A percentile compares a stretch with the other conserved stretches of the same genome.
phyloP scores from a whole-genome alignment of 2,888 invertebrate genomes.

The Tetragonisca angustula region DNA sequence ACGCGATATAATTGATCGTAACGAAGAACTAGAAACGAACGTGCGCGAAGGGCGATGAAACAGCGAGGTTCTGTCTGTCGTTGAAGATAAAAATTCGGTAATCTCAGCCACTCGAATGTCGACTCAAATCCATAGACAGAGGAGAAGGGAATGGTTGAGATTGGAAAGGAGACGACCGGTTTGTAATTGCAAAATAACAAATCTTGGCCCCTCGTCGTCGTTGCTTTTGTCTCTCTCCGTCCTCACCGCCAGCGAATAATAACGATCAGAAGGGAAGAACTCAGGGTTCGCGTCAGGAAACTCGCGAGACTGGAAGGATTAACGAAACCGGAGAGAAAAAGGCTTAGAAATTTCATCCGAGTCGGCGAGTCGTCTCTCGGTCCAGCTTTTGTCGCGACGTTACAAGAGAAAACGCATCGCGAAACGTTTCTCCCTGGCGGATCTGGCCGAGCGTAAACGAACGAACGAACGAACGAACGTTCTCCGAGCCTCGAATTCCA shows the following conservation, averaged over 20 bases:
- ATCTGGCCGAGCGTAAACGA: conserved; percentile 9
- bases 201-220: no score
- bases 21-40: neutral
- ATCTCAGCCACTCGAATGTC: no score
- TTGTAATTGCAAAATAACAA: neutral
- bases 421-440: neutral
- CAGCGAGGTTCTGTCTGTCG: neutral
- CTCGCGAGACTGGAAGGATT: conserved; percentile 21
- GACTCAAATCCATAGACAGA: neutral
- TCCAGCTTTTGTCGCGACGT: conserved; percentile 18
- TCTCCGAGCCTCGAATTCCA: conserved; percentile 43
- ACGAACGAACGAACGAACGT: conserved; percentile 4
- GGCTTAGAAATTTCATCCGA: conserved; percentile 39
- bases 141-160: neutral
- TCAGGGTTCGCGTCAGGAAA: neutral
- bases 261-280: conserved; percentile 8
- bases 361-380: conserved; percentile 13
- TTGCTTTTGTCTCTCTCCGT: no score
- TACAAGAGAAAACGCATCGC: conserved; percentile 29
- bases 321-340: conserved; percentile 33
- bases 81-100: no score
- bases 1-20: conserved; percentile 23
- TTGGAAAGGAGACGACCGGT: neutral
- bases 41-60: neutral
- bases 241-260: conserved; percentile 4